Percentiles rank a stretch among this genome's conserved stretches.
Evolutionary conservation across 2,797 vertebrate species (phyloP).

Genomic region (Distichodus sexfasciatus): DNA sequence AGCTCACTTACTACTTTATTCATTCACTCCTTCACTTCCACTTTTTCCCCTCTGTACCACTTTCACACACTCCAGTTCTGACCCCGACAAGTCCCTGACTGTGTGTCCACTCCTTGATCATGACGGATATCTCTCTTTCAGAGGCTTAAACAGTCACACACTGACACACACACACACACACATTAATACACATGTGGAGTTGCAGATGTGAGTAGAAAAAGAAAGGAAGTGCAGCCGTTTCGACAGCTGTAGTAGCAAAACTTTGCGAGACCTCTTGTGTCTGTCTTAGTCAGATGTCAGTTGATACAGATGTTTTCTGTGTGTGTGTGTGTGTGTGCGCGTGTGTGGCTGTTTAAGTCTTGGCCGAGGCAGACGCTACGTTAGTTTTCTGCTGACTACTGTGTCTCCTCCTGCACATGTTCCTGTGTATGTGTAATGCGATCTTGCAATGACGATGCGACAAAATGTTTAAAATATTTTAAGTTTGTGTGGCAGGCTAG

Average conservation of each 20-base stretch:
- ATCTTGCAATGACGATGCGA: too few species aligned
- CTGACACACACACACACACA: background rate
- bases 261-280: conserved; percentile 38
- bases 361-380: background rate
- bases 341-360: conserved; percentile 12
- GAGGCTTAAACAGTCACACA: background rate
- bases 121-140: too few species aligned
- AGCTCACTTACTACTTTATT: too few species aligned
- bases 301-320: conserved; percentile 52
- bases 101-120: too few species aligned
- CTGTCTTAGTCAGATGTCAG: conserved; percentile 42
- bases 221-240: conserved; percentile 45
- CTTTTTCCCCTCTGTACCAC: too few species aligned
- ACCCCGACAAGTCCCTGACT: too few species aligned
- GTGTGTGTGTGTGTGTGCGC: conserved; percentile 24
- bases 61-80: too few species aligned
- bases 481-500: too few species aligned
- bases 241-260: conserved; percentile 68
- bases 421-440: too few species aligned
- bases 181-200: conserved; percentile 19
- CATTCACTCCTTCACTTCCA: too few species aligned
- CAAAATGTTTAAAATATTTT: too few species aligned
- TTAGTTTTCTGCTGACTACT: conserved; percentile 21
- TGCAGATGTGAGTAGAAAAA: conserved; percentile 71
- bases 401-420: conserved; percentile 23